A percentile compares a stretch with the other conserved stretches of the same genome.
Conservation (phyloP, 2,888 invertebrate genomes). For the Zaprionus bogoriensis region DNA sequence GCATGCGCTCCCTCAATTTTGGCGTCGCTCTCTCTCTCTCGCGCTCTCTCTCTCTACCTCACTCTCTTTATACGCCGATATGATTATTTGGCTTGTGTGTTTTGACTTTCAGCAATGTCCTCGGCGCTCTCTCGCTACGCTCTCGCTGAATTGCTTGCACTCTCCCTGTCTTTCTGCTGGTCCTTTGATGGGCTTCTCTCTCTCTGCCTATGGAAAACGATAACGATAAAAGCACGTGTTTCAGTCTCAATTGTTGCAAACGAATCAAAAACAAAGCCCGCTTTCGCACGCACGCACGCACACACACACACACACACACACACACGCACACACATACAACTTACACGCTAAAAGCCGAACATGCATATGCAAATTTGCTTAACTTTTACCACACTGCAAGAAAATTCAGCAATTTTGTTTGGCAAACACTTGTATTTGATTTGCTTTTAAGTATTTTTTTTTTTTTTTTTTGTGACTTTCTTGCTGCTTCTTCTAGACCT, state of each 20-base stretch:
- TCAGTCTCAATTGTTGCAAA: conserved; percentile 36
- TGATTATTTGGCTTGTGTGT: conserved; percentile 27
- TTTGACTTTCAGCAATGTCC: conserved; percentile 55
- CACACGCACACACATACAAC: neutral
- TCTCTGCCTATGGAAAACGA: conserved; percentile 34
- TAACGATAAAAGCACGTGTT: conserved; percentile 60
- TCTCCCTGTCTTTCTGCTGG: neutral
- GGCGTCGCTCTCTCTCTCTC: conserved; percentile 25
- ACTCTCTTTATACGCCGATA: conserved; percentile 27
- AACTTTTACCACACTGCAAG: conserved; percentile 2
- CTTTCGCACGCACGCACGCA: neutral
- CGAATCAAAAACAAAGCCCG: conserved; percentile 24
- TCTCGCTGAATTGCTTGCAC: neutral
- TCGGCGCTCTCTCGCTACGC: conserved; percentile 7
- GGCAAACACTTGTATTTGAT: neutral
- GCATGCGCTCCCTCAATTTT: conserved; percentile 43
- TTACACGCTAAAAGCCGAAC: no score
- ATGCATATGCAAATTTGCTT: neutral
- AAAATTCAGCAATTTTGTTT: neutral
- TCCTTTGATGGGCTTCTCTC: conserved; percentile 43
- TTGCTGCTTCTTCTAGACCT: neutral
- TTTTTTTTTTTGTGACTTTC: no score
- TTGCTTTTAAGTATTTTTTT: no score
- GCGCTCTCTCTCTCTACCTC: conserved; percentile 18
- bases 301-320: neutral